Conservation (phyloP, 2,797 vertebrate species). For the Anableps anableps region DNA sequence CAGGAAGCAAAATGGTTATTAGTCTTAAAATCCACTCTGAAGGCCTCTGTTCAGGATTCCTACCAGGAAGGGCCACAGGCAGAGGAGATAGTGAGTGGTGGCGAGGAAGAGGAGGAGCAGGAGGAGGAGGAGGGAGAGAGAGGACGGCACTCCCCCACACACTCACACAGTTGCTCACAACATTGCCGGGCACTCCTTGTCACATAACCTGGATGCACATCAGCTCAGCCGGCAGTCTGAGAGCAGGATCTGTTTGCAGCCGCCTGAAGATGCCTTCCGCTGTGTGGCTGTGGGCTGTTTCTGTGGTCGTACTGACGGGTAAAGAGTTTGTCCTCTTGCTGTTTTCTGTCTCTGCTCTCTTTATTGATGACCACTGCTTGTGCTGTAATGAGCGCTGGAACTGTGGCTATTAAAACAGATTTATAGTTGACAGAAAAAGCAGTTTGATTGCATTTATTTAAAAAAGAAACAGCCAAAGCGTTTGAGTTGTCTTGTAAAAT, state of each 20-base stretch:
- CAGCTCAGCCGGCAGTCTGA: slow-evolving; percentile 52
- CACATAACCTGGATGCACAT: slow-evolving; percentile 49
- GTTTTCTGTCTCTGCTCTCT: slow-evolving; percentile 14
- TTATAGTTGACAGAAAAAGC: neutral
- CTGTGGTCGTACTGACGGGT: slow-evolving; percentile 75
- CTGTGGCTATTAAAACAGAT: neutral
- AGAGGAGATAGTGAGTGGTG: slow-evolving; percentile 63
- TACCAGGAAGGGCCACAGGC: slow-evolving; percentile 49
- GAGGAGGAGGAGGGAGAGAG: slow-evolving; percentile 21
- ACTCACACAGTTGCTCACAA: slow-evolving; percentile 47
- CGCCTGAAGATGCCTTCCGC: slow-evolving; percentile 71
- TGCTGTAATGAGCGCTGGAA: neutral
- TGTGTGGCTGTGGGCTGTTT: slow-evolving; percentile 70
- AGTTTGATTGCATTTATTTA: neutral
- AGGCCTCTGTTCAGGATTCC: slow-evolving; percentile 59
- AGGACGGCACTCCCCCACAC: slow-evolving; percentile 36
- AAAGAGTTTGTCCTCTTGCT: slow-evolving; percentile 59
- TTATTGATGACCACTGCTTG: neutral
- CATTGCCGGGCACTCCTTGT: slow-evolving; percentile 52
- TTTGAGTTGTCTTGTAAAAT: neutral
- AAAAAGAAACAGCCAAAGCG: slow-evolving; percentile 10
- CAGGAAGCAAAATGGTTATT: no score
- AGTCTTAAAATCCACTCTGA: slow-evolving; percentile 52
- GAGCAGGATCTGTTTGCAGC: slow-evolving; percentile 48
- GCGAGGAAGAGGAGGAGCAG: slow-evolving; percentile 42